Evolutionary conservation across 2,888 invertebrate species (phyloP).

Genomic region (Trypoxylon attenuatum): DNA sequence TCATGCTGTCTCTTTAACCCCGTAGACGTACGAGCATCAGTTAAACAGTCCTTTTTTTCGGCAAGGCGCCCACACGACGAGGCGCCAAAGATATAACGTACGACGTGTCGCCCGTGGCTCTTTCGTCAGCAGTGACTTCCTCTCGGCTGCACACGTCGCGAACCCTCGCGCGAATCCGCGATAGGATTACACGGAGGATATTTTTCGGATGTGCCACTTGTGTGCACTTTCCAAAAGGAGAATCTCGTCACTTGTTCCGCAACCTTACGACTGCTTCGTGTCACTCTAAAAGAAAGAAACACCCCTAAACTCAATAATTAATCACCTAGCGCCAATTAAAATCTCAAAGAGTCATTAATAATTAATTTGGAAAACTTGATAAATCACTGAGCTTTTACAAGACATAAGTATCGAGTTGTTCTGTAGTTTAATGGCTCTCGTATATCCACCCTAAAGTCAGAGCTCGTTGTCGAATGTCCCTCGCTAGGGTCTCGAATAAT

Average conservation of each 20-base stretch:
- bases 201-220: constrained; percentile 30
- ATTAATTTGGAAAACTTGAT: too few species aligned
- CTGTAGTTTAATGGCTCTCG: too few species aligned
- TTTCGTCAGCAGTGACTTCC: constrained; percentile 11
- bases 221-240: constrained; percentile 11
- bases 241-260: constrained; percentile 33
- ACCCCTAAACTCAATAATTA: too few species aligned
- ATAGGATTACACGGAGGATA: constrained; percentile 14
- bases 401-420: too few species aligned
- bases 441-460: too few species aligned
- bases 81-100: constrained; percentile 29
- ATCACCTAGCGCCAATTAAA: too few species aligned
- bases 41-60: background rate
- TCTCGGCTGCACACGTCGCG: background rate
- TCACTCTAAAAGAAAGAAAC: too few species aligned
- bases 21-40: constrained; percentile 29
- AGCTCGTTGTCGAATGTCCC: too few species aligned
- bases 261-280: constrained; percentile 2
- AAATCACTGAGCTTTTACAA: too few species aligned
- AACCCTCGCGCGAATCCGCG: background rate
- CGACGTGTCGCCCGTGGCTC: constrained; percentile 13
- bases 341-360: too few species aligned
- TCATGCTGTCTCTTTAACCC: constrained; percentile 28
- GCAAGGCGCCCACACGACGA: constrained; percentile 4
- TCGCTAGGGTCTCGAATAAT: too few species aligned